A percentile compares a stretch with the other conserved stretches of the same genome.
These are phyloP conservation scores for Dicranocentrus wangi DNA, from an alignment of 2,888 invertebrate species.

Conservation along the genomic window DNA sequence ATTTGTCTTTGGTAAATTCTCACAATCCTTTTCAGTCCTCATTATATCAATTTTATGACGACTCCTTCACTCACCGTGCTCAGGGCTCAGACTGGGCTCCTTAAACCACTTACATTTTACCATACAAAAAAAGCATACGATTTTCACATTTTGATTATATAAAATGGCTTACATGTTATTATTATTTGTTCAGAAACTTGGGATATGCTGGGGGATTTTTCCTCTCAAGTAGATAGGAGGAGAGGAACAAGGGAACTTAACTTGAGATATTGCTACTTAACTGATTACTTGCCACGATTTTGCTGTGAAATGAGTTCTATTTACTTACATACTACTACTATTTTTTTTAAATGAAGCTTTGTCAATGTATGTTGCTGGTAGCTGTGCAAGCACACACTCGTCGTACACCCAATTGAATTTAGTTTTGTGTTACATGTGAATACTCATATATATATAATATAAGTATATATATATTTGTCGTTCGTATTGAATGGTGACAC, in stretches of 20 bases:
- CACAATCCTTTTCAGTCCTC: constrained; percentile 48
- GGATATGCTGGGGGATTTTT: neutral
- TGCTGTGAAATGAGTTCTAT: constrained; percentile 14
- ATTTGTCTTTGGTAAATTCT: constrained; percentile 35
- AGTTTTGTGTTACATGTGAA: too few species aligned
- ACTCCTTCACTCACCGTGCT: neutral
- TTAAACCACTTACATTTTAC: constrained; percentile 1
- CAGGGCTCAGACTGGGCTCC: neutral
- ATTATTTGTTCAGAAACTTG: neutral
- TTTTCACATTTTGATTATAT: constrained; percentile 10
- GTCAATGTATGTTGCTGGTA: constrained; percentile 11
- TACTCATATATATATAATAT: too few species aligned
- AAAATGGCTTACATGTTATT: neutral
- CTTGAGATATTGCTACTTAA: neutral
- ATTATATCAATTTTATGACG: constrained; percentile 29
- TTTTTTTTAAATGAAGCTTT: constrained; percentile 2
- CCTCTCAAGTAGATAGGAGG: neutral
- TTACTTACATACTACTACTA: constrained; percentile 7
- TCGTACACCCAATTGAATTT: too few species aligned
- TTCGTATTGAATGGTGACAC: constrained; percentile 28
- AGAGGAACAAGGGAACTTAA: constrained; percentile 7
- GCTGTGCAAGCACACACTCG: too few species aligned
- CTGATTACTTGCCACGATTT: constrained; percentile 2
- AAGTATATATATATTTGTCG: too few species aligned
- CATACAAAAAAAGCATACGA: neutral